These are phyloP conservation scores for Mactra quadrangularis DNA, from an alignment of 1,140 invertebrate genomes.

Conservation along the genomic window DNA sequence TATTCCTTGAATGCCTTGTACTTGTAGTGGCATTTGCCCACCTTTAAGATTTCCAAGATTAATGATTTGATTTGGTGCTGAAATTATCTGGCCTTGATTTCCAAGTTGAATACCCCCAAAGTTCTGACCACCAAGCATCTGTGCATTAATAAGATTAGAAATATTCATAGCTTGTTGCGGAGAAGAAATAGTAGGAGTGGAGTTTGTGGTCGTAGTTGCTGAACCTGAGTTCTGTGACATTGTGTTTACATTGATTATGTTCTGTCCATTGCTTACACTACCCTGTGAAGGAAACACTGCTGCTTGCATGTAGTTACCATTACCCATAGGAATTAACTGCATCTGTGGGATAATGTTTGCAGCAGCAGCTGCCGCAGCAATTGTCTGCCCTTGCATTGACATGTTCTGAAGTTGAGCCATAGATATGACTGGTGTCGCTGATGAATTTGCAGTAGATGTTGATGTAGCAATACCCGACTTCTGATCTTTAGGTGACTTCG, in stretches of 20 bases:
- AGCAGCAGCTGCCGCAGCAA: slow-evolving; percentile 57
- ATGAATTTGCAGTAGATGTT: neutral
- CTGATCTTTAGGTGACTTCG: neutral
- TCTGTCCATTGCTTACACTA: slow-evolving; percentile 13
- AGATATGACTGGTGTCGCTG: slow-evolving; percentile 4
- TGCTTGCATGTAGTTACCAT: slow-evolving; percentile 54
- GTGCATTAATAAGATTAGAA: slow-evolving; percentile 37
- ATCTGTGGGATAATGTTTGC: slow-evolving; percentile 61
- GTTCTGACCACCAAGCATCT: slow-evolving; percentile 39
- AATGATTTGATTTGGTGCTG: slow-evolving; percentile 53
- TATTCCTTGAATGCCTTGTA: slow-evolving; percentile 49
- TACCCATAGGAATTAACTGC: slow-evolving; percentile 53
- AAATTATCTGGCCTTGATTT: slow-evolving; percentile 41
- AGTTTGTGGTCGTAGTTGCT: slow-evolving; percentile 37
- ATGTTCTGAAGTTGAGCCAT: slow-evolving; percentile 45
- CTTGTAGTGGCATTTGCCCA: slow-evolving; percentile 34
- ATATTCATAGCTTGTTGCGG: slow-evolving; percentile 37
- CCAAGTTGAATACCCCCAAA: slow-evolving; percentile 48
- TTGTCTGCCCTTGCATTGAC: slow-evolving; percentile 59
- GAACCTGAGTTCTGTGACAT: slow-evolving; percentile 31
- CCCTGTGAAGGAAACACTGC: slow-evolving; percentile 25
- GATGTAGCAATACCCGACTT: neutral
- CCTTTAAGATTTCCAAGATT: slow-evolving; percentile 52
- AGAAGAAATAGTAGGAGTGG: slow-evolving; percentile 34
- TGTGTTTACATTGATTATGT: slow-evolving; percentile 18